A percentile compares a stretch with the other conserved stretches of the same genome.
phyloP scores from a whole-genome alignment of 2,797 vertebrate genomes.

The Thaleichthys pacificus region DNA sequence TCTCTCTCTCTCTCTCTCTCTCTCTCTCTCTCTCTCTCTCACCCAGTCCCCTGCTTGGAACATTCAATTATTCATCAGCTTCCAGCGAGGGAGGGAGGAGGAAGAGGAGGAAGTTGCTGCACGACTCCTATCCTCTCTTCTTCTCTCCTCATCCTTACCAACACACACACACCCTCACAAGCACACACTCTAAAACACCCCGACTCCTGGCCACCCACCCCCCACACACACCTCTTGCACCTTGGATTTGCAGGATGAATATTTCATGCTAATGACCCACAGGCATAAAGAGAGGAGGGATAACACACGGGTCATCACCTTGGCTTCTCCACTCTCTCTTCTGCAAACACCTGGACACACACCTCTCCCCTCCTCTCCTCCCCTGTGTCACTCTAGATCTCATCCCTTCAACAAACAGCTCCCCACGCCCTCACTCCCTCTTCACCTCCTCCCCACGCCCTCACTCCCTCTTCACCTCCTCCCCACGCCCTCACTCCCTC shows the following conservation, averaged over 20 bases:
- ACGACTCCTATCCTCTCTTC: constrained; percentile 38
- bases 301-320: constrained; percentile 43
- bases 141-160: neutral
- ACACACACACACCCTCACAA: no score
- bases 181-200: neutral
- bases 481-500: no score
- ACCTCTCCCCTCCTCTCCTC: neutral
- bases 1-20: neutral
- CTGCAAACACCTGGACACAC: constrained; percentile 27
- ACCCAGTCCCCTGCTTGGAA: constrained; percentile 64
- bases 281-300: constrained; percentile 24
- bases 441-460: neutral
- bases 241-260: constrained; percentile 38
- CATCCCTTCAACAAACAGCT: constrained; percentile 7
- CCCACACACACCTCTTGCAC: constrained; percentile 18
- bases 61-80: constrained; percentile 76
- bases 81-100: constrained; percentile 60
- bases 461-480: neutral
- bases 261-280: constrained; percentile 40
- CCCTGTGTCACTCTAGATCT: constrained; percentile 4
- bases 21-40: constrained; percentile 12
- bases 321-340: constrained; percentile 23
- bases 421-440: neutral
- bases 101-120: constrained; percentile 34
- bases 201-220: neutral